phyloP scores from a whole-genome alignment of 2,113 vertebrate species.

The Atlantisia rogersi region DNA sequence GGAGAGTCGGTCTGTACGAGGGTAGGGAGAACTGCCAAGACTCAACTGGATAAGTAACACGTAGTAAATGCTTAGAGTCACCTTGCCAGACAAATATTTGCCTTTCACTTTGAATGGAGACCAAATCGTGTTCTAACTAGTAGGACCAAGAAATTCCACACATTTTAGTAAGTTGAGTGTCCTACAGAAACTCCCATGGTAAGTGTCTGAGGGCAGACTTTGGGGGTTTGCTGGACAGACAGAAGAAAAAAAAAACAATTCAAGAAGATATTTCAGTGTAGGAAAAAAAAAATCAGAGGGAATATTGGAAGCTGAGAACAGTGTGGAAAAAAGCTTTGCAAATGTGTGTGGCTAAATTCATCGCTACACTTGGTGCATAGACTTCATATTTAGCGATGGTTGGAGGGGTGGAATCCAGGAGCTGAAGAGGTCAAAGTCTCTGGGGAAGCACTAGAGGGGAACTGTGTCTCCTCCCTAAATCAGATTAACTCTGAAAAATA shows the following conservation, averaged over 20 bases:
- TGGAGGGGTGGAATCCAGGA: slow-evolving; percentile 5
- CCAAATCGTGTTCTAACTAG: slow-evolving; percentile 65
- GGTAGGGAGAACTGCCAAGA: slow-evolving; percentile 54
- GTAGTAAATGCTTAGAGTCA: slow-evolving; percentile 63
- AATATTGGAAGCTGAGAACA: background rate
- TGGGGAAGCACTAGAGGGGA: background rate
- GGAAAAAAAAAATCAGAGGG: slow-evolving; percentile 2
- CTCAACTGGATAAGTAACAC: slow-evolving; percentile 61
- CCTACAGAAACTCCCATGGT: slow-evolving; percentile 21
- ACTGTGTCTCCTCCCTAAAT: background rate
- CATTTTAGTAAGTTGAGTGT: slow-evolving; percentile 30
- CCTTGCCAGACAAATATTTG: slow-evolving; percentile 66
- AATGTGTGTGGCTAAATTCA: background rate
- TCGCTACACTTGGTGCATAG: background rate
- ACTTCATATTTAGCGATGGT: background rate
- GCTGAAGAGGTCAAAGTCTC: background rate
- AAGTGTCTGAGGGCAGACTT: background rate
- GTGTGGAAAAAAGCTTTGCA: background rate
- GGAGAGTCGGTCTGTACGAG: background rate
- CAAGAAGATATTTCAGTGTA: background rate
- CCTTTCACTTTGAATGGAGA: slow-evolving; percentile 59
- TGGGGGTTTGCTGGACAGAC: background rate
- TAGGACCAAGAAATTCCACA: slow-evolving; percentile 36
- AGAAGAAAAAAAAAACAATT: background rate
- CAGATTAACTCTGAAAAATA: slow-evolving; percentile 36